Percentiles rank a stretch among this genome's conserved stretches.
Evolutionary conservation across 2,888 invertebrate genomes (phyloP).

Genomic region (Thecocarcelia acutangulata): DNA sequence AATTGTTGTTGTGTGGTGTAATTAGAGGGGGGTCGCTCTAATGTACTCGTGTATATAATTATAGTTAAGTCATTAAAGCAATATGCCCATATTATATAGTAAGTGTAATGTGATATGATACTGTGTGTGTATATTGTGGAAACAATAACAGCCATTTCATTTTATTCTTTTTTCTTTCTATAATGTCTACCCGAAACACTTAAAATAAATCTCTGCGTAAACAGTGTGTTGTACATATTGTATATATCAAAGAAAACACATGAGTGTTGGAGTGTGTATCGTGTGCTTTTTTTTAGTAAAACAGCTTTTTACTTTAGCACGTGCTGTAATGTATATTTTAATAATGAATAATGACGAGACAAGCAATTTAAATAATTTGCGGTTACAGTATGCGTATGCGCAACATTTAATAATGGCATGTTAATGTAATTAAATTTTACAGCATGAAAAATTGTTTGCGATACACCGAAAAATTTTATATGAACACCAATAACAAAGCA

Average conservation of each 20-base stretch:
- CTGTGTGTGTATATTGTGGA: constrained; percentile 36
- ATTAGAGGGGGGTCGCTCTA: too few species aligned
- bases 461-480: constrained; percentile 4
- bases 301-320: constrained; percentile 58
- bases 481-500: too few species aligned
- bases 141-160: constrained; percentile 67
- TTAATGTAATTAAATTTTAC: constrained; percentile 57
- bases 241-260: neutral
- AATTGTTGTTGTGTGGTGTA: too few species aligned
- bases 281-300: too few species aligned
- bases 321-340: constrained; percentile 75
- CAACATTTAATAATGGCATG: constrained; percentile 77
- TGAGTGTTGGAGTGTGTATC: too few species aligned
- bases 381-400: constrained; percentile 79
- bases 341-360: constrained; percentile 80
- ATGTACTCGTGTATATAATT: too few species aligned
- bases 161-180: constrained; percentile 66
- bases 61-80: too few species aligned
- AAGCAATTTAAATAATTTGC: constrained; percentile 81
- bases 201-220: constrained; percentile 7
- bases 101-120: too few species aligned
- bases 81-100: too few species aligned
- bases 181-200: neutral
- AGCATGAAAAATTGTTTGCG: neutral
- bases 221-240: neutral